A percentile compares a stretch with the other conserved stretches of the same genome.
Conservation (phyloP, 2,888 invertebrate genomes). For the Lacanobia oleracea region DNA sequence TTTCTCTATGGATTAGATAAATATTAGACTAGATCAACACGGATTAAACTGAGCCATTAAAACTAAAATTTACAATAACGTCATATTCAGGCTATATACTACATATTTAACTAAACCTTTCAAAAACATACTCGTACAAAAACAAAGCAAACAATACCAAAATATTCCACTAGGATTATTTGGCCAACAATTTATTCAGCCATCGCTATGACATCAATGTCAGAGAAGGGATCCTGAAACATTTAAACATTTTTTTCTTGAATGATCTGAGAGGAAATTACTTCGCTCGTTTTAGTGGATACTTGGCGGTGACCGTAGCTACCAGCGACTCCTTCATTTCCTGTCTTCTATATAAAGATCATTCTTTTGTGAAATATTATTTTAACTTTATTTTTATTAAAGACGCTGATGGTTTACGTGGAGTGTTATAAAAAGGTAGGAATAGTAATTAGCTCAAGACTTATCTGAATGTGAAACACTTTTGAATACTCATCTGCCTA, state of each 20-base stretch:
- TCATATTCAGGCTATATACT: too few species aligned
- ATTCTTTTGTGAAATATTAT: conserved; percentile 68
- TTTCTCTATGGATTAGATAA: too few species aligned
- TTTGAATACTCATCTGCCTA: neutral
- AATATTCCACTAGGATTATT: conserved; percentile 42
- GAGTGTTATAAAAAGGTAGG: conserved; percentile 46
- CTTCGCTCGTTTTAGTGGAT: conserved; percentile 72
- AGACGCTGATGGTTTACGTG: conserved; percentile 30
- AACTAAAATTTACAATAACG: neutral
- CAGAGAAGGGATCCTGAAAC: conserved; percentile 49
- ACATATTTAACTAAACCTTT: too few species aligned
- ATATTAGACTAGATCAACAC: too few species aligned
- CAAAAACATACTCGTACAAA: neutral
- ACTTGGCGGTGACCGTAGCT: conserved; percentile 63
- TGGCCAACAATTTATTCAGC: conserved; percentile 45
- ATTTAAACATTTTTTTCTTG: conserved; percentile 64
- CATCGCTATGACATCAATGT: conserved; percentile 13
- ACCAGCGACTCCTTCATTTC: conserved; percentile 74
- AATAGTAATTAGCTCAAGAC: neutral
- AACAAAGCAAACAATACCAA: conserved; percentile 17
- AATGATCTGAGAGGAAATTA: conserved; percentile 75
- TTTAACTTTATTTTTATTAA: conserved; percentile 50
- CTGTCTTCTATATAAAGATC: conserved; percentile 64
- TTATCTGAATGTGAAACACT: neutral
- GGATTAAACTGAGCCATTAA: too few species aligned